Evolutionary conservation across 2,113 vertebrate species (phyloP).

Genomic region (Arenaria interpres): DNA sequence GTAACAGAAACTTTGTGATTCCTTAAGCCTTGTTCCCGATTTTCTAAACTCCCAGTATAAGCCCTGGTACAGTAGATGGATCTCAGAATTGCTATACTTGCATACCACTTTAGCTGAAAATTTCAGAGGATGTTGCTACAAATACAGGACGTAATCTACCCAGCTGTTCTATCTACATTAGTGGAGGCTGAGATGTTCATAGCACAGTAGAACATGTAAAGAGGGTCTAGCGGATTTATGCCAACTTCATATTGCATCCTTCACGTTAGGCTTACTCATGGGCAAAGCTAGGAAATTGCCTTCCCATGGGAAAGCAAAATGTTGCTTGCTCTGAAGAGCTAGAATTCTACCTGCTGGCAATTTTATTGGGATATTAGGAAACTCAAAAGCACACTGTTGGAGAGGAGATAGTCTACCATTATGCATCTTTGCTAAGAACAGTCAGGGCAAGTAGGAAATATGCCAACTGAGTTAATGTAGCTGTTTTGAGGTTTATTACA

Average conservation of each 20-base stretch:
- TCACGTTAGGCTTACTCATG: neutral
- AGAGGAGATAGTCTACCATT: neutral
- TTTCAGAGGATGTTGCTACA: neutral
- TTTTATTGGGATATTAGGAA: conserved; percentile 19
- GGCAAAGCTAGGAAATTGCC: neutral
- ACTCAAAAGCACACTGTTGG: neutral
- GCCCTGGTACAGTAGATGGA: neutral
- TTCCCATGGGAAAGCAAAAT: neutral
- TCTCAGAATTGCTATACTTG: neutral
- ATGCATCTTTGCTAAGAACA: neutral
- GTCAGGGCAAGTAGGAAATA: conserved; percentile 10
- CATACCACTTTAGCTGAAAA: neutral
- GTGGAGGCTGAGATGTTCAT: neutral
- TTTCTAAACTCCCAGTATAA: neutral
- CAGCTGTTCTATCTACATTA: neutral
- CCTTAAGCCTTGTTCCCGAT: neutral
- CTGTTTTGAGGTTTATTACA: conserved; percentile 42
- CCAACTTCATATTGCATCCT: neutral
- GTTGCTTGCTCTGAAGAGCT: neutral
- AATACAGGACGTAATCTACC: neutral
- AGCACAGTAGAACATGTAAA: neutral
- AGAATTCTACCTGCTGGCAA: neutral
- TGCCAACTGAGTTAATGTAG: neutral
- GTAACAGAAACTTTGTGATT: neutral
- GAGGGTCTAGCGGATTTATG: neutral